Conservation (phyloP, 2,797 vertebrate genomes). For the Artibeus jamaicensis region DNA sequence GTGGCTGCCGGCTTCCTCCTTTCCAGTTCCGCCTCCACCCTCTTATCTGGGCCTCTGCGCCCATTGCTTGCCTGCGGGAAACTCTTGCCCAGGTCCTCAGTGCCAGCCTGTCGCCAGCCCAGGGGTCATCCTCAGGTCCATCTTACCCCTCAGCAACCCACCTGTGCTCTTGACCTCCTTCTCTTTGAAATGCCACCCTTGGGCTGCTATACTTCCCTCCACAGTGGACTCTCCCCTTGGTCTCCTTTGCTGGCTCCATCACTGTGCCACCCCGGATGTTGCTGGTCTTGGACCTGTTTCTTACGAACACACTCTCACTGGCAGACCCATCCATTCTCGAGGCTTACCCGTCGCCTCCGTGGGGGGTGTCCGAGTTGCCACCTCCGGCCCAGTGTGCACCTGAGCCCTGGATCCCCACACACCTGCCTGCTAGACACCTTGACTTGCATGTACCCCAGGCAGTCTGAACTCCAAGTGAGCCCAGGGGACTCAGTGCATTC, state of each 20-base stretch:
- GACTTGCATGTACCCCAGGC: not conserved
- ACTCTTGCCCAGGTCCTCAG: not conserved
- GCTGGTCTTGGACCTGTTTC: not conserved
- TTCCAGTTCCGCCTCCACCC: not conserved
- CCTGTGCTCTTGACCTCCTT: not conserved
- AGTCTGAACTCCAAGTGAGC: not conserved
- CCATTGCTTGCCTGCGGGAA: not conserved
- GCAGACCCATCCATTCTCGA: not conserved
- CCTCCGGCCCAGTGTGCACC: not conserved
- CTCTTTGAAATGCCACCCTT: not conserved
- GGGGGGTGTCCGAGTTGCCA: not conserved
- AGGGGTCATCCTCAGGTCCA: not conserved
- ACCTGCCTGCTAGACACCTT: not conserved
- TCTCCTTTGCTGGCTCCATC: not conserved
- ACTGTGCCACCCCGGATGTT: not conserved
- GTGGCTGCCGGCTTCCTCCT: not conserved
- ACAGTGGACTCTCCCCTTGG: not conserved
- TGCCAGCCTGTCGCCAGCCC: not conserved
- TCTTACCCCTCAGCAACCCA: not conserved
- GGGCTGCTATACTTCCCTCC: accelerated
- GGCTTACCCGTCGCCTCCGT: not conserved
- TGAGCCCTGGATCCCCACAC: not conserved
- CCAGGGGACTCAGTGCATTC: not conserved
- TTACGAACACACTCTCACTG: not conserved
- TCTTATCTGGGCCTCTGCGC: not conserved